phyloP scores from a whole-genome alignment of 2,113 vertebrate species.

The Scytalopus superciliaris region DNA sequence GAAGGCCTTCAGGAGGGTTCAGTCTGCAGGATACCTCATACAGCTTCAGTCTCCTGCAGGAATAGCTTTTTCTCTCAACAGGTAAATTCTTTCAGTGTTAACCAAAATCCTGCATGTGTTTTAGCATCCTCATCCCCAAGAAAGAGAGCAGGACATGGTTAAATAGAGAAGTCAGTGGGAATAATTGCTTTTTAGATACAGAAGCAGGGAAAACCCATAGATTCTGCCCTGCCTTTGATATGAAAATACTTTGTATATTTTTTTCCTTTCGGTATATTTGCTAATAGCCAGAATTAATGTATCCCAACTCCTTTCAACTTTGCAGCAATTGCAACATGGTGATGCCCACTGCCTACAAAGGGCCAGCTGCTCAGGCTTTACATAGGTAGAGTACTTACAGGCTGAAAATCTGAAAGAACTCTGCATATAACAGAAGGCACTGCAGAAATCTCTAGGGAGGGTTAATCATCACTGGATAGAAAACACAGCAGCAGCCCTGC shows the following conservation, averaged over 20 bases:
- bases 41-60: background rate
- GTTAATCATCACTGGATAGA: background rate
- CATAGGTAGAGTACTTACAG: background rate
- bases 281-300: background rate
- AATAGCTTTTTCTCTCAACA: conserved; percentile 39
- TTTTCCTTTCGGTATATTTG: background rate
- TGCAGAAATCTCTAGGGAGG: background rate
- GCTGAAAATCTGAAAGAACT: background rate
- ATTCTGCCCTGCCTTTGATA: background rate
- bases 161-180: background rate
- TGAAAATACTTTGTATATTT: background rate
- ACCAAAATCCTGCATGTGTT: background rate
- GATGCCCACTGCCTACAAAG: background rate
- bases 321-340: background rate
- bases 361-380: background rate
- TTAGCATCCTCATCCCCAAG: background rate
- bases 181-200: background rate
- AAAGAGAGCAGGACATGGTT: background rate
- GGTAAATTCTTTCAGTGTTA: conserved; percentile 8
- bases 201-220: background rate
- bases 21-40: conserved; percentile 2
- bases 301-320: background rate
- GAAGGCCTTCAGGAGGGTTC: conserved; percentile 18
- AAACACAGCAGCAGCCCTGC: background rate
- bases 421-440: background rate